A percentile compares a stretch with the other conserved stretches of the same genome.
Conservation (phyloP, 23 tunicate species). For the Clavelina lepadiformis region DNA sequence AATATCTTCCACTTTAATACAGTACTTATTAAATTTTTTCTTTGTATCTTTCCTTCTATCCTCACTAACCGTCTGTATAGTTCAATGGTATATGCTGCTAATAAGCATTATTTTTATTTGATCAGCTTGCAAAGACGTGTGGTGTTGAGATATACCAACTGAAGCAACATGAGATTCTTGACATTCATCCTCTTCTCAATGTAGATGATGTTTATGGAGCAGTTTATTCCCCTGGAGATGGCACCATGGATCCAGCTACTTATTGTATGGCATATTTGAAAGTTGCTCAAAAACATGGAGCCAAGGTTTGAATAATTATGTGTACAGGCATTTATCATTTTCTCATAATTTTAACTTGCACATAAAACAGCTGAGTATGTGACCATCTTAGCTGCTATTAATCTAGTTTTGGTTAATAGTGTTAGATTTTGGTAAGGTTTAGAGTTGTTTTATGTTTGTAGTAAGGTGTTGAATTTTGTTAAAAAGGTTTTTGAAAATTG, state of each 20-base stretch:
- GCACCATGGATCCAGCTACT: conserved; percentile 81
- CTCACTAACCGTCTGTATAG: not conserved
- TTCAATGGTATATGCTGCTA: too few relatives aligned
- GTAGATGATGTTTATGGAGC: conserved; percentile 38
- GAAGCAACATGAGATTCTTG: conserved; percentile 19
- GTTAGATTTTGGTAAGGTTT: too few relatives aligned
- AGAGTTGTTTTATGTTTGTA: too few relatives aligned
- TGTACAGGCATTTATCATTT: too few relatives aligned
- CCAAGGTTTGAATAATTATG: conserved; percentile 39
- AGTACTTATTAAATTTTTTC: too few relatives aligned
- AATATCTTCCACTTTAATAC: too few relatives aligned
- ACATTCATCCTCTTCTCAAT: conserved; percentile 61
- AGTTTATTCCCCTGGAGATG: conserved; percentile 55
- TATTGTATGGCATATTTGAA: conserved; percentile 60
- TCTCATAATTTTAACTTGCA: too few relatives aligned
- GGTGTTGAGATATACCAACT: conserved; percentile 37
- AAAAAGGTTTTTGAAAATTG: conserved; percentile 63
- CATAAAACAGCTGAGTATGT: too few relatives aligned
- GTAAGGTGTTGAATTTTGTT: too few relatives aligned
- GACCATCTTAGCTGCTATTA: too few relatives aligned
- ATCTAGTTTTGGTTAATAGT: too few relatives aligned
- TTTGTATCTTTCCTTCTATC: not conserved
- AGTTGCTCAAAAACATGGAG: conserved; percentile 51
- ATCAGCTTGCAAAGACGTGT: conserved; percentile 32
- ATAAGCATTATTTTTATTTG: not conserved